These are phyloP conservation scores for Corvus cornix DNA, from an alignment of 2,113 vertebrate species.

Conservation along the genomic window DNA sequence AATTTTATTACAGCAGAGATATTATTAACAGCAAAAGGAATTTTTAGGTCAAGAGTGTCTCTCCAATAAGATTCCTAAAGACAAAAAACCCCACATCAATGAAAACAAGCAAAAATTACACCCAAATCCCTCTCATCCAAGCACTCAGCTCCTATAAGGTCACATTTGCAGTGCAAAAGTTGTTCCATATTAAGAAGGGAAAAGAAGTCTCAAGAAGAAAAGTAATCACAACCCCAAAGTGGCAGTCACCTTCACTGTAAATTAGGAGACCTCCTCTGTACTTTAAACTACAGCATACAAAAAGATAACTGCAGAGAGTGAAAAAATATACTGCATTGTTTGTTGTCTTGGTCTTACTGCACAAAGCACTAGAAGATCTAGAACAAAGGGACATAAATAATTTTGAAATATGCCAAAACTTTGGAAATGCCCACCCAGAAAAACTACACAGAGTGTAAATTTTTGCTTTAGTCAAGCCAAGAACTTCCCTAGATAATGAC, in stretches of 20 bases:
- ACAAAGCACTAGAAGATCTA: background rate
- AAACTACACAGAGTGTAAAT: background rate
- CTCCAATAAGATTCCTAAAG: background rate
- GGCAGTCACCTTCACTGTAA: background rate
- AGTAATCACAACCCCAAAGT: background rate
- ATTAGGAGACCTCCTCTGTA: background rate
- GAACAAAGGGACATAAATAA: background rate
- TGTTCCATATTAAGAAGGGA: background rate
- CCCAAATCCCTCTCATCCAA: background rate
- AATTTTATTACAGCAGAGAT: background rate
- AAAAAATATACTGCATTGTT: background rate
- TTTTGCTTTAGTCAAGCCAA: background rate
- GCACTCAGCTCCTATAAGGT: background rate
- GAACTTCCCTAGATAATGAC: background rate
- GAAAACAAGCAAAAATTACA: background rate
- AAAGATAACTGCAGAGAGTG: background rate
- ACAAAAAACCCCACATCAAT: background rate
- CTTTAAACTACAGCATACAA: background rate
- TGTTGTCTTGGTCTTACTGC: background rate
- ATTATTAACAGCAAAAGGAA: background rate
- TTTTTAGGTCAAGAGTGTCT: background rate
- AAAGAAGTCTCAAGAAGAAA: background rate
- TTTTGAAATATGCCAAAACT: background rate
- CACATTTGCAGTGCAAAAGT: background rate
- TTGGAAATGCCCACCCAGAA: background rate